Base-by-base conservation (phyloP, 2,888 invertebrate genomes). In the Callyntrura sp. region DNA sequence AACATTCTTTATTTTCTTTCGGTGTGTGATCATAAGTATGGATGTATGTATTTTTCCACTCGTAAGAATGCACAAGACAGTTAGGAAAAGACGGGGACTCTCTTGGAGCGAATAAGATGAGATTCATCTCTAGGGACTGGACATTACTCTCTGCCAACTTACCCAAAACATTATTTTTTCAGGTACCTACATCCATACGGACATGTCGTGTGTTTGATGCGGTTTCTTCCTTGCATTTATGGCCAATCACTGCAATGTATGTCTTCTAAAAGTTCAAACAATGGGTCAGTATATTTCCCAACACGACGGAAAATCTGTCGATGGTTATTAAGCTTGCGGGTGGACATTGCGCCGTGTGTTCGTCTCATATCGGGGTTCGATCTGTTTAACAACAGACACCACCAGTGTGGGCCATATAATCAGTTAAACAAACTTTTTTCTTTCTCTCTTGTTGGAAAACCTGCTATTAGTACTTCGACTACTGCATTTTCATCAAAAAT, bases 61-160 rank as follows among this genome's bases (percentile, higher is more conserved):
- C 4, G 35, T 55, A 78, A 76, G 55, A 85, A 81, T 85, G 65
- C 55, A 73, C 60, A 85, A 51, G 83, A 25, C 68, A 84, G 65
- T 35, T 14, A n/a, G 20, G 60, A 57, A 68, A 76, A 83, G 76
- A 60, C 28, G 57, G 25, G 55, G 79, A 86, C 79, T 86, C 86
- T 86, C 86, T 83, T 83, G 76, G 78, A 84, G 78, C 55, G 84
- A 84, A 79, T 78, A 85, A 90, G 85, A 91, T 84, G 73, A 85
- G 82, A 90, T 89, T 89, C 90, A 86, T 91, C 91, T 90, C 89
- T 79, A 2, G 91, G 87, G 90, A 90, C 87, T 91, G 83, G 83
- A 62, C 88, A 88, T 88, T 88, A 83, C 88, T 88, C 88, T 88
- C 88, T 88, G 88, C 88, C 88, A 88, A 83, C 83, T 73, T 88